phyloP scores from a whole-genome alignment of 2,888 invertebrate species.

The Drosophila ezoana region DNA sequence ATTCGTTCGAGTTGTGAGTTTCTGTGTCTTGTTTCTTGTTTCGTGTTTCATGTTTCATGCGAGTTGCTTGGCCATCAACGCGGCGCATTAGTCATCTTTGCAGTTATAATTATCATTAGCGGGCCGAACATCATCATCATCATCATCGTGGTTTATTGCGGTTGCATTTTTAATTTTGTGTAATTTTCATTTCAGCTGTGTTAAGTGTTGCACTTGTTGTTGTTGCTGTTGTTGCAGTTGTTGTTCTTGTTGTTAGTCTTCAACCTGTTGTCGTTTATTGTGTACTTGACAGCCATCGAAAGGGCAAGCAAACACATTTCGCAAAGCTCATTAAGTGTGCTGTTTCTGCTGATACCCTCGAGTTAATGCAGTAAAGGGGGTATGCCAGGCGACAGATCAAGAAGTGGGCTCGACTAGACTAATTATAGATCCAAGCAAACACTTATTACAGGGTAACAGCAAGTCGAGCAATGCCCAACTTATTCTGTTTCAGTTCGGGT shows the following conservation, averaged over 20 bases:
- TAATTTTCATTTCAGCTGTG: constrained; percentile 64
- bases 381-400: neutral
- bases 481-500: constrained; percentile 23
- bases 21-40: constrained; percentile 8
- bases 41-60: constrained; percentile 38
- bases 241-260: constrained; percentile 65
- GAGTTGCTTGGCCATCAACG: constrained; percentile 43
- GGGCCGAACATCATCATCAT: constrained; percentile 27
- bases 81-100: constrained; percentile 43
- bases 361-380: neutral
- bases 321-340: constrained; percentile 76
- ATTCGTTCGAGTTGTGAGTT: constrained; percentile 36
- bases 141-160: constrained; percentile 42
- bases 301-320: constrained; percentile 79
- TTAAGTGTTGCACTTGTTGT: constrained; percentile 57
- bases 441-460: constrained; percentile 2
- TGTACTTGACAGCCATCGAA: constrained; percentile 79
- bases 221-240: constrained; percentile 18
- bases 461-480: too few species aligned
- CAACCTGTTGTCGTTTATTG: constrained; percentile 79
- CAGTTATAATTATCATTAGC: constrained; percentile 31
- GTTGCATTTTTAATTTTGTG: constrained; percentile 61
- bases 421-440: too few species aligned
- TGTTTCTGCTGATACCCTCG: constrained; percentile 44
- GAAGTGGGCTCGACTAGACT: too few species aligned